Base-by-base conservation (phyloP, 2,113 vertebrate species). In the Ceuthmochares aereus region DNA sequence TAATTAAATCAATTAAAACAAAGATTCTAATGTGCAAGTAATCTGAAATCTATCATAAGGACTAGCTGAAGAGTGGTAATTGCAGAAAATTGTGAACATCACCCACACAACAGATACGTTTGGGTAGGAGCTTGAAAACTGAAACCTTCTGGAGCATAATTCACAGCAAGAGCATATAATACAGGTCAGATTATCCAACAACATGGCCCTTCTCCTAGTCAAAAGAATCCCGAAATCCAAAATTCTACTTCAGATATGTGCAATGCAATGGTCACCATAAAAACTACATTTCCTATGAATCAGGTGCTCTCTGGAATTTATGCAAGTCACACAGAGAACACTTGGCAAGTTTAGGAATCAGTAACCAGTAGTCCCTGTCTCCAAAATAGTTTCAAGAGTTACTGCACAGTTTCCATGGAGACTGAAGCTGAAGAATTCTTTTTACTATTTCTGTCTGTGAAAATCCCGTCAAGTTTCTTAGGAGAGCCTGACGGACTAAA, bases 391-490 rank as follows among this genome's bases (percentile, higher is more conserved):
- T 94, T 83, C 90, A 94, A 54, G 52, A 89, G 40, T 93, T 93
- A 88, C 23, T 85, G 67, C 74, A 81, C 55, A 49, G 95, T 97
- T 85, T 93, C 95, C 82, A 93, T 90, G 78, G 95, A 90, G 25
- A 93, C 78, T 21, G 47, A 85, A 92, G 56, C 62, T 55, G 70
- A 72, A 76, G 78, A 82, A 22, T 47, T 79, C 12, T 81, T 63
- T 54, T 73, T 97, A 72, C 92, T 93, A 94, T 97, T 96, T 91
- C 84, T 87, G 76, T 95, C 84, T 81, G 47, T 89, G 82, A 96
- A 94, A 94, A 95, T 90, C 90, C 84, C 87, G 72, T 94, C 74
- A 94, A 89, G 77, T 91, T 96, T 93, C 69, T 84, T 34, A 79
- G 67, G 56, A 94, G 74, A 95, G 52, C 81, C 78, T 95, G 66